These are phyloP conservation scores for Dallia pectoralis DNA, from an alignment of 2,797 vertebrate genomes.

Conservation along the genomic window DNA sequence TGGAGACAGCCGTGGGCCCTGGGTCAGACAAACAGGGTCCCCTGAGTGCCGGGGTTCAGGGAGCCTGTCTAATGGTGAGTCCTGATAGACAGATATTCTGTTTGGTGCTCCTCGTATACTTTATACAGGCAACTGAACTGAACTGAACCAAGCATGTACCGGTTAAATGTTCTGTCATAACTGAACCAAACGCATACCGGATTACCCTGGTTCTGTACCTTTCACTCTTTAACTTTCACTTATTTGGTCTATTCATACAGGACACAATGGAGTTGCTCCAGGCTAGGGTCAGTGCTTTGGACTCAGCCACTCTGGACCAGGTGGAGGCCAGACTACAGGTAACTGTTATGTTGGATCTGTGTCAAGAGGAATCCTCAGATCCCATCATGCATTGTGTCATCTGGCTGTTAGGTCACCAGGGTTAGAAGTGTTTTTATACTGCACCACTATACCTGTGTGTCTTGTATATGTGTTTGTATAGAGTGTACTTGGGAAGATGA, in stretches of 20 bases:
- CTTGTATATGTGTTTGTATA: conserved; percentile 42
- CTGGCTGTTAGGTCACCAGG: not conserved
- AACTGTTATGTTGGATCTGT: not conserved
- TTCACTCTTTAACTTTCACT: not conserved
- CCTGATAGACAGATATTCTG: not conserved
- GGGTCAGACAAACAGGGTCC: conserved; percentile 91
- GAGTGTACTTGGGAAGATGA: conserved; percentile 95
- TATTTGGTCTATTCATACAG: conserved; percentile 56
- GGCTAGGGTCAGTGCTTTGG: conserved; percentile 87
- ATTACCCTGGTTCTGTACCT: not conserved
- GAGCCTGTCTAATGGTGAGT: conserved; percentile 86
- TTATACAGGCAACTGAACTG: not conserved
- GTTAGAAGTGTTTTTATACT: not conserved
- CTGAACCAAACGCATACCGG: not conserved
- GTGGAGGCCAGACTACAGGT: conserved; percentile 81
- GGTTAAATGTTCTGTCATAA: too few species aligned
- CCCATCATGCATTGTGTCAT: not conserved
- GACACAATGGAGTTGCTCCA: conserved; percentile 90
- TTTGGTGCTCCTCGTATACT: not conserved
- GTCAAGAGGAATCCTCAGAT: not conserved
- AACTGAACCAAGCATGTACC: not conserved
- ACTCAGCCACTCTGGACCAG: conserved; percentile 88
- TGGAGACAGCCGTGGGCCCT: conserved; percentile 85
- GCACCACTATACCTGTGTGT: not conserved
- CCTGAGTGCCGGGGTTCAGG: conserved; percentile 83